Conservation (phyloP, 2,113 vertebrate species). For the Poeciliopsis occidentalis region DNA sequence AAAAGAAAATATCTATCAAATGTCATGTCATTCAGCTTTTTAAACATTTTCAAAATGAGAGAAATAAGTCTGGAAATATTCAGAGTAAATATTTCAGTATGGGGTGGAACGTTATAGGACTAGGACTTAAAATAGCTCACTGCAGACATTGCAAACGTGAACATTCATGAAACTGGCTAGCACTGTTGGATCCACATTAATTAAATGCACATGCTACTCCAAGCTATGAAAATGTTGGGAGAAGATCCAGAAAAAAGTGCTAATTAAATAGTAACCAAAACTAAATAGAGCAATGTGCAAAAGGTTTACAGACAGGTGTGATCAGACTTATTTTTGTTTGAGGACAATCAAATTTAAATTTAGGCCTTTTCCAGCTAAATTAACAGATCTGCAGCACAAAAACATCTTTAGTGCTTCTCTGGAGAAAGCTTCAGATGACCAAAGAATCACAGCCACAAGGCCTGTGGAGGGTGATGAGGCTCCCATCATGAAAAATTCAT, state of each 20-base stretch:
- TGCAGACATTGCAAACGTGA: constrained; percentile 6
- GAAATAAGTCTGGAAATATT: background rate
- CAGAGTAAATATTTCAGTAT: constrained; percentile 1
- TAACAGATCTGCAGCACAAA: background rate
- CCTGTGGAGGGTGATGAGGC: background rate
- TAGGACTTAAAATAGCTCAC: constrained; percentile 40
- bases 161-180: constrained; percentile 3
- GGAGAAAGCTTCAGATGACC: background rate
- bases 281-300: background rate
- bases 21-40: background rate
- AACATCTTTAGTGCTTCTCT: background rate
- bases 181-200: background rate
- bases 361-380: background rate
- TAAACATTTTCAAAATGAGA: background rate
- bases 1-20: constrained; percentile 14
- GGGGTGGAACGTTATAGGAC: constrained; percentile 26
- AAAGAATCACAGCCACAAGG: background rate
- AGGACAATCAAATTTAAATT: background rate
- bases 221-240: background rate
- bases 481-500: background rate
- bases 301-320: too few species aligned
- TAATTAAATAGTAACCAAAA: background rate
- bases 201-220: background rate
- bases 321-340: background rate
- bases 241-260: background rate